Evolutionary conservation across 2,797 vertebrate genomes (phyloP).

Genomic region (Coregonus ussuriensis): DNA sequence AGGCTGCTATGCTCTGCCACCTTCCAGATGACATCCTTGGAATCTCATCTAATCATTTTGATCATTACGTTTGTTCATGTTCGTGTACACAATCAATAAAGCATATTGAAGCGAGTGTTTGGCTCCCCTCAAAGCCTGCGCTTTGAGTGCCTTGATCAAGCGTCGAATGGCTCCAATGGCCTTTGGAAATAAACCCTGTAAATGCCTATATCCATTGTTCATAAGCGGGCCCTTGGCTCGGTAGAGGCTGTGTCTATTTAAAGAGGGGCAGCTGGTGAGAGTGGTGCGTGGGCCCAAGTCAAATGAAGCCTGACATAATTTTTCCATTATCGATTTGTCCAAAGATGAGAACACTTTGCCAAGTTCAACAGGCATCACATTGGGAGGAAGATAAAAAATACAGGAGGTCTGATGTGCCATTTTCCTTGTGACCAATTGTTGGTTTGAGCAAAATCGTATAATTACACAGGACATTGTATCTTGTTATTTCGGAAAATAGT

Average conservation of each 20-base stretch:
- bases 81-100: slow-evolving; percentile 34
- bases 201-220: neutral
- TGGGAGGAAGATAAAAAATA: neutral
- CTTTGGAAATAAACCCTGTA: slow-evolving; percentile 4
- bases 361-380: neutral
- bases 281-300: neutral
- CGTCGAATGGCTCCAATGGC: slow-evolving; percentile 11
- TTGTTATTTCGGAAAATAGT: neutral
- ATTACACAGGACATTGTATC: neutral
- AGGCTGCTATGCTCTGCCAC: slow-evolving; percentile 33
- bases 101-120: slow-evolving; percentile 5
- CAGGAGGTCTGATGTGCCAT: neutral
- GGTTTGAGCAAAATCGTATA: neutral
- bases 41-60: slow-evolving; percentile 47
- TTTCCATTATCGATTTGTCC: neutral
- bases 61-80: slow-evolving; percentile 58
- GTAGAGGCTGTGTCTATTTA: neutral
- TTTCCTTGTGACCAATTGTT: neutral
- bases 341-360: neutral
- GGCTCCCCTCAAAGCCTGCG: neutral
- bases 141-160: slow-evolving; percentile 21
- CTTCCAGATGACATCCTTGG: slow-evolving; percentile 44
- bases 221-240: neutral
- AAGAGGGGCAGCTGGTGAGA: neutral
- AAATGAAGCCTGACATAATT: neutral